phyloP scores from a whole-genome alignment of 1,140 invertebrate genomes.

The Druon quercuslanigerum region DNA sequence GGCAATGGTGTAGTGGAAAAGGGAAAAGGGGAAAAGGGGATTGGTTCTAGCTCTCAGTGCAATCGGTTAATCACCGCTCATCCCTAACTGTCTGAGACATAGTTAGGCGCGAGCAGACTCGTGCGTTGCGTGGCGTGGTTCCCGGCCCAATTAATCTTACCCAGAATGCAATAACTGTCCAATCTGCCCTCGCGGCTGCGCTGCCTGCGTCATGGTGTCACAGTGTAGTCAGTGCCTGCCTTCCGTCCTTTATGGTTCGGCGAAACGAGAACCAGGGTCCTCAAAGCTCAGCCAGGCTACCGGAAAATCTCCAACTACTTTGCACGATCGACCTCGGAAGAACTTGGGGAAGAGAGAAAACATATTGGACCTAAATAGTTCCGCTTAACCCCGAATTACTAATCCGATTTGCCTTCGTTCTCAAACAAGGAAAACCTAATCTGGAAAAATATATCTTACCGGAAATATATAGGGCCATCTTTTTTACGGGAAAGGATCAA shows the following conservation, averaged over 20 bases:
- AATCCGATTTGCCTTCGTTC: slow-evolving; percentile 37
- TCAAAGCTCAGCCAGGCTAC: slow-evolving; percentile 23
- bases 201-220: slow-evolving; percentile 69
- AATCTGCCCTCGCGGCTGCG: slow-evolving; percentile 71
- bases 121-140: slow-evolving; percentile 46
- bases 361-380: slow-evolving; percentile 67
- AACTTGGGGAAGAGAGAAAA: slow-evolving; percentile 54
- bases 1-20: too few species aligned
- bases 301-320: slow-evolving; percentile 60
- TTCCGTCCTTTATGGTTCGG: too few species aligned
- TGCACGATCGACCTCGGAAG: not conserved
- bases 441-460: too few species aligned
- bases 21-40: slow-evolving; percentile 39
- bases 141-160: slow-evolving; percentile 75
- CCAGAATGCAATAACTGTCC: slow-evolving; percentile 77
- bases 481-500: too few species aligned
- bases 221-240: slow-evolving; percentile 56
- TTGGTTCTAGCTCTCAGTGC: slow-evolving; percentile 60
- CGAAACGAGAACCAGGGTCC: too few species aligned
- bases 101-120: slow-evolving; percentile 55
- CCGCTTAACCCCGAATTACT: slow-evolving; percentile 62
- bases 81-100: slow-evolving; percentile 59
- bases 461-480: too few species aligned
- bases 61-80: slow-evolving; percentile 72
- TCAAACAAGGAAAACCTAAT: too few species aligned